These are phyloP conservation scores for Drosophila trapezifrons DNA, from an alignment of 1,140 invertebrate genomes.

Conservation along the genomic window DNA sequence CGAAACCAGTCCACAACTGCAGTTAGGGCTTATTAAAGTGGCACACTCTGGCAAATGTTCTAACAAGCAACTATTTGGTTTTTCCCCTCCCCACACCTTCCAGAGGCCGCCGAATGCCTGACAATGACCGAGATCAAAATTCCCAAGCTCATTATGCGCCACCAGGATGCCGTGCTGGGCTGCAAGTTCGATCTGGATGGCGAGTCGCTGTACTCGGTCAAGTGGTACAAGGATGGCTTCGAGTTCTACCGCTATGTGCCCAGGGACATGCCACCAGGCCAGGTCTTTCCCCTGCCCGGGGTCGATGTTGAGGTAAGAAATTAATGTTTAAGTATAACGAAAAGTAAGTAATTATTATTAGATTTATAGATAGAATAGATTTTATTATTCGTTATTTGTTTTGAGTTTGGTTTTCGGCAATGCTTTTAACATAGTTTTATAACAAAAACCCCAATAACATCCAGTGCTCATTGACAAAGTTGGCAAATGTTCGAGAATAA, in stretches of 20 bases:
- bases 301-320: slow-evolving; percentile 92
- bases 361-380: no score
- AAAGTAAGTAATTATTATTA: no score
- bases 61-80: slow-evolving; percentile 28
- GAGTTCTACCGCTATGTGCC: slow-evolving; percentile 94
- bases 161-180: slow-evolving; percentile 88
- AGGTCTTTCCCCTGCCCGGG: slow-evolving; percentile 90
- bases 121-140: slow-evolving; percentile 88
- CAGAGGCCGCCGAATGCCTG: slow-evolving; percentile 84
- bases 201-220: slow-evolving; percentile 92
- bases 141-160: slow-evolving; percentile 88
- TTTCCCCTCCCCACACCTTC: slow-evolving; percentile 5
- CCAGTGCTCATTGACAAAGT: background rate
- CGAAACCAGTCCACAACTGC: slow-evolving; percentile 8
- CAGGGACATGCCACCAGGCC: slow-evolving; percentile 88
- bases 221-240: slow-evolving; percentile 95
- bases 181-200: slow-evolving; percentile 92
- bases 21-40: slow-evolving; percentile 56
- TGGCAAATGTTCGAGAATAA: slow-evolving; percentile 3
- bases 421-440: no score
- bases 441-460: no score
- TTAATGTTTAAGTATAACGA: no score
- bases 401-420: no score
- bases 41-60: slow-evolving; percentile 21
- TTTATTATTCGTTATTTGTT: no score